Evolutionary conservation across 2,888 invertebrate species (phyloP).

Genomic region (Chesias legatella): DNA sequence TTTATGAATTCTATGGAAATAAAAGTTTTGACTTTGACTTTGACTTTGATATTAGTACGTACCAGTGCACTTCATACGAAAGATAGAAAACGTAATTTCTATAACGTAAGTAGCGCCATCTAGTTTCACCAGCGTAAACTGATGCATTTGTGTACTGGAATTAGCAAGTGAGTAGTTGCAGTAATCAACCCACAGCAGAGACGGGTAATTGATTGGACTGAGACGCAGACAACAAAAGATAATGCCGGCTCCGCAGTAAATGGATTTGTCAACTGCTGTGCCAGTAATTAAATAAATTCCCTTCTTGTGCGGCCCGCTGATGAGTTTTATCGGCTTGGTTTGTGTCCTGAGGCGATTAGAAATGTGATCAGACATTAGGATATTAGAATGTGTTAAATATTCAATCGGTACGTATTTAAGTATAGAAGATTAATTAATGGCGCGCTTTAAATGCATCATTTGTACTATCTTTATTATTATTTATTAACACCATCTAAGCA

Average conservation of each 20-base stretch:
- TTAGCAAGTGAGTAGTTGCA: constrained; percentile 38
- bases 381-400: constrained; percentile 15
- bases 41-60: too few species aligned
- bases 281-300: constrained; percentile 73
- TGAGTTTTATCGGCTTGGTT: constrained; percentile 38
- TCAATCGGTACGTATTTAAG: constrained; percentile 4
- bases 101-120: too few species aligned
- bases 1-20: too few species aligned
- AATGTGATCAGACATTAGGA: constrained; percentile 16
- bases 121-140: constrained; percentile 20
- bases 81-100: too few species aligned
- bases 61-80: too few species aligned
- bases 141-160: constrained; percentile 32
- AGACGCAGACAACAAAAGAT: constrained; percentile 73
- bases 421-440: not conserved
- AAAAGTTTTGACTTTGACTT: too few species aligned
- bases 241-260: constrained; percentile 61
- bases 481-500: too few species aligned
- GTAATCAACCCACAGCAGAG: constrained; percentile 65
- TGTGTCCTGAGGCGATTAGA: constrained; percentile 20
- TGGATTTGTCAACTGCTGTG: constrained; percentile 74
- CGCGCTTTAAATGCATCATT: too few species aligned
- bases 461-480: too few species aligned
- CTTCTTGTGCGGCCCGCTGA: constrained; percentile 44
- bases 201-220: constrained; percentile 73